Percentiles rank a stretch among this genome's conserved stretches.
Evolutionary conservation across 2,113 vertebrate species (phyloP).

Genomic region (Tichodroma muraria): DNA sequence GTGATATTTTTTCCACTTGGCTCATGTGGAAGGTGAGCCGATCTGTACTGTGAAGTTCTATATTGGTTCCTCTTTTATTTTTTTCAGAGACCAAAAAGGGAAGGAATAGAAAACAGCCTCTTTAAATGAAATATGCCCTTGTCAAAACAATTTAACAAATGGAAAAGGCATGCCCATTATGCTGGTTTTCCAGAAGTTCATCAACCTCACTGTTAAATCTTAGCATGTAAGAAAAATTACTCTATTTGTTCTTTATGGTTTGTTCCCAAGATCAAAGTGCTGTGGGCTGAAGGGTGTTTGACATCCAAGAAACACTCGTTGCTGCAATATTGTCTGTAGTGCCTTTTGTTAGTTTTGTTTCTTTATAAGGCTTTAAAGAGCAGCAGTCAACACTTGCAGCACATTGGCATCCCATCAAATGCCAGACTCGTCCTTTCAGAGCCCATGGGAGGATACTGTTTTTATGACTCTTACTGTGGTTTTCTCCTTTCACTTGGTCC

Average conservation of each 20-base stretch:
- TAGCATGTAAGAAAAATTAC: constrained; percentile 46
- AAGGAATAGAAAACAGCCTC: constrained; percentile 47
- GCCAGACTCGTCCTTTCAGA: not conserved
- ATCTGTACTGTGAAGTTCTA: not conserved
- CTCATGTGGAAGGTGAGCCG: constrained; percentile 29
- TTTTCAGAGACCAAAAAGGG: constrained; percentile 30
- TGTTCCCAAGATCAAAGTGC: constrained; percentile 53
- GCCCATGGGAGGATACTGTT: not conserved
- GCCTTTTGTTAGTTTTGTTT: constrained; percentile 53
- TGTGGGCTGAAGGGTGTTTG: constrained; percentile 10
- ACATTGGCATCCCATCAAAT: constrained; percentile 26
- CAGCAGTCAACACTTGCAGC: constrained; percentile 40
- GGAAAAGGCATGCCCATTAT: constrained; percentile 45
- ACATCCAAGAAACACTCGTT: constrained; percentile 44
- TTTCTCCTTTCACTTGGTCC: not conserved
- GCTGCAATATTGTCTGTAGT: constrained; percentile 10
- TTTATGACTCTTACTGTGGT: not conserved
- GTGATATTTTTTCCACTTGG: not conserved
- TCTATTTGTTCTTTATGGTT: constrained; percentile 55
- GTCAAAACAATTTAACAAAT: constrained; percentile 65
- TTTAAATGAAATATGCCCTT: constrained; percentile 58
- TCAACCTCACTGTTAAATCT: constrained; percentile 52
- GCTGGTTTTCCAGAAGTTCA: constrained; percentile 62
- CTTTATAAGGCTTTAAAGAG: constrained; percentile 61
- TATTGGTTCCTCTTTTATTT: constrained; percentile 12